These are phyloP conservation scores for Microvelia longipes DNA, from an alignment of 1,140 invertebrate genomes.

Conservation along the genomic window DNA sequence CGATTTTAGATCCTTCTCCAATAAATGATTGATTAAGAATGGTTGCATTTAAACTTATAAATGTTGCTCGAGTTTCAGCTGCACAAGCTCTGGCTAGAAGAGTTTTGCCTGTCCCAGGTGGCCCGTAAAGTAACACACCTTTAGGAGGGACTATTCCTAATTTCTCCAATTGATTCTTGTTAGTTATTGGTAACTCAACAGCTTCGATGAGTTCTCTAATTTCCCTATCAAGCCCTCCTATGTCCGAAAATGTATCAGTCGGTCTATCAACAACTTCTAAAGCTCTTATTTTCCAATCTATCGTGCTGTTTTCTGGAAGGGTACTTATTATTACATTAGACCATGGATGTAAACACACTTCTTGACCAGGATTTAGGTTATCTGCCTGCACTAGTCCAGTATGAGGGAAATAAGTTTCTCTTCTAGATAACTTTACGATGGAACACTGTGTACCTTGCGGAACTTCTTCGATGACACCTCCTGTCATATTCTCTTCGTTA, in stretches of 20 bases:
- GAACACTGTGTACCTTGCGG: neutral
- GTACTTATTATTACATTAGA: neutral
- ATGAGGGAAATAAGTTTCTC: neutral
- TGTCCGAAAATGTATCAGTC: neutral
- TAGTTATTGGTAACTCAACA: neutral
- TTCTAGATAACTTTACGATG: neutral
- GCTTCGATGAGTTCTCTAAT: conserved; percentile 2
- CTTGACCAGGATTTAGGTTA: neutral
- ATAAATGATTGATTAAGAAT: conserved; percentile 98
- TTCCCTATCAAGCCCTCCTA: conserved; percentile 4
- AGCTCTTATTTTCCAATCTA: neutral
- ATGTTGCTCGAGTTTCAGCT: conserved; percentile 42
- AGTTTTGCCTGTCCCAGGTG: conserved; percentile 66
- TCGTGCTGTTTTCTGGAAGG: neutral
- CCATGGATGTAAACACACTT: neutral
- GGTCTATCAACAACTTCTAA: conserved; percentile 1
- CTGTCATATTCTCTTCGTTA: neutral
- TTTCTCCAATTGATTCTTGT: neutral
- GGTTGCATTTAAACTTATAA: conserved; percentile 77
- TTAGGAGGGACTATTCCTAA: conserved; percentile 4
- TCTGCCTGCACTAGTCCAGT: neutral
- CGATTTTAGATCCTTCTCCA: conserved; percentile 89
- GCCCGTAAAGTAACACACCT: conserved; percentile 48
- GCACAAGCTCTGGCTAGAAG: conserved; percentile 57
- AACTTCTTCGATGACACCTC: neutral